Evolutionary conservation across 2,113 vertebrate species (phyloP).

Genomic region (Hydrolagus affinis): DNA sequence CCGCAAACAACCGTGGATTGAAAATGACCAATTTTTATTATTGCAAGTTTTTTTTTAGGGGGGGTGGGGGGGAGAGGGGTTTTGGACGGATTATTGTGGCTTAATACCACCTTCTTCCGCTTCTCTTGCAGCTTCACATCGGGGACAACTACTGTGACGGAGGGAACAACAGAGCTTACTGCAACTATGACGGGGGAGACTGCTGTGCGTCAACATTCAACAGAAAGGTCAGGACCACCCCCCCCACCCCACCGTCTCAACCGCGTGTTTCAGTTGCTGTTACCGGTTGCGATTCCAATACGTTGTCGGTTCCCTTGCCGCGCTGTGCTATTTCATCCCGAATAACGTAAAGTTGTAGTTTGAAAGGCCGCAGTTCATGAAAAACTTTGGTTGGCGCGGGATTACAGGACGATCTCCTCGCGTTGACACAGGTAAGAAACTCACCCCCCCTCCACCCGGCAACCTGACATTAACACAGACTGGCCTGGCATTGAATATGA

Average conservation of each 20-base stretch:
- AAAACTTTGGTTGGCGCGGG: not conserved
- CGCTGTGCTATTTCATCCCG: not conserved
- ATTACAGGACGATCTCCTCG: not conserved
- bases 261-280: not conserved
- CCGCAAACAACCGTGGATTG: too few species aligned
- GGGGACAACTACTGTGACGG: constrained; percentile 96
- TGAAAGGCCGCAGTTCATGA: not conserved
- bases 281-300: not conserved
- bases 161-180: constrained; percentile 95
- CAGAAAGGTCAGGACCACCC: constrained; percentile 71
- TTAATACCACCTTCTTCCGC: constrained; percentile 34
- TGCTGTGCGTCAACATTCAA: constrained; percentile 93
- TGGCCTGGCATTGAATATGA: not conserved
- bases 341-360: not conserved
- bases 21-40: too few species aligned
- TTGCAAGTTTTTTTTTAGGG: too few species aligned
- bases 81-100: too few species aligned
- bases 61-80: too few species aligned
- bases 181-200: constrained; percentile 93
- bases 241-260: constrained; percentile 6
- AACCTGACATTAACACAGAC: too few species aligned
- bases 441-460: too few species aligned
- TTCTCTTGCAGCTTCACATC: constrained; percentile 72
- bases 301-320: too few species aligned
- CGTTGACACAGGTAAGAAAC: constrained; percentile 9